Conservation (phyloP, 2,797 vertebrate species). For the Urocyon cinereoargenteus region DNA sequence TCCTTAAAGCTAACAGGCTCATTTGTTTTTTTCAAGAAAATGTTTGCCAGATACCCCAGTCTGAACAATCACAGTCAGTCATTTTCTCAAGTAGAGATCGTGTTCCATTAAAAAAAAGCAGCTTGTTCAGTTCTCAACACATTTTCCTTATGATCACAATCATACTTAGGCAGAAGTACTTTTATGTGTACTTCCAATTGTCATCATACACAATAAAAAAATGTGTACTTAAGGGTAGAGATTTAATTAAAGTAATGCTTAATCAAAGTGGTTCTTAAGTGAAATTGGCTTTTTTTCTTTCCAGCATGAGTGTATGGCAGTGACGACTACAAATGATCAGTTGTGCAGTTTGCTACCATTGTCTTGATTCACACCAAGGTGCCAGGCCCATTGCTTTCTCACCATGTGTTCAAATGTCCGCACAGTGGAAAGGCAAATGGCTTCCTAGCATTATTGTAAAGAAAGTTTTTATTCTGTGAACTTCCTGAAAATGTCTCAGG, state of each 20-base stretch:
- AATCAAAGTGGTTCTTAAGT: not conserved
- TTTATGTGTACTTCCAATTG: not conserved
- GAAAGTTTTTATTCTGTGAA: not conserved
- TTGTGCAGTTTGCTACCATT: not conserved
- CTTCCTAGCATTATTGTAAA: not conserved
- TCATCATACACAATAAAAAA: not conserved
- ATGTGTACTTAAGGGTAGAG: not conserved
- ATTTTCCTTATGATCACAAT: not conserved
- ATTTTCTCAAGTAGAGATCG: not conserved
- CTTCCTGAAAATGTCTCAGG: not conserved
- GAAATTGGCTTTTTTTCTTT: not conserved
- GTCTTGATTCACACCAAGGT: not conserved
- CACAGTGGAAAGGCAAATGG: not conserved
- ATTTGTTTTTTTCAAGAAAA: constrained; percentile 18
- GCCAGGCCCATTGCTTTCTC: not conserved
- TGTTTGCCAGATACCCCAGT: not conserved
- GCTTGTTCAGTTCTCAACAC: not conserved
- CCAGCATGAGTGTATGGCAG: not conserved
- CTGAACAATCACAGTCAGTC: not conserved
- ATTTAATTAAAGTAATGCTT: not conserved
- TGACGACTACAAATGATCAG: not conserved
- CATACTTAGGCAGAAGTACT: not conserved
- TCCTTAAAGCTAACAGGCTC: not conserved
- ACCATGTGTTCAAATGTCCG: not conserved
- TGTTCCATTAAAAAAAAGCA: not conserved